phyloP scores from a whole-genome alignment of 2,888 invertebrate genomes.

The Atethmia centrago region DNA sequence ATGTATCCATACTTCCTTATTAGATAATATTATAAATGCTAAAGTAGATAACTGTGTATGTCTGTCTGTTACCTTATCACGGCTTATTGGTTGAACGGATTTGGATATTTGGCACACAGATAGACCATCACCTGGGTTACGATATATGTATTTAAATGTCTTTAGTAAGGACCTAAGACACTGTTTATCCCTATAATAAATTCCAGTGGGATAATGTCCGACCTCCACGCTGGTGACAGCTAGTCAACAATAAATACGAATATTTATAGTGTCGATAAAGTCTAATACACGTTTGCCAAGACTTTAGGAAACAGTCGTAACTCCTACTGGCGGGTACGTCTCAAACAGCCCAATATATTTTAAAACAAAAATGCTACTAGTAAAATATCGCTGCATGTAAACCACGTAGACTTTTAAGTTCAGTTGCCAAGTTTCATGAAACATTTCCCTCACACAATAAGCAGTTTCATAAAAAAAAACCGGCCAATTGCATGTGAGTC shows the following conservation, averaged over 20 bases:
- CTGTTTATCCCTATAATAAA: no score
- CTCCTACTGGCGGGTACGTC: neutral
- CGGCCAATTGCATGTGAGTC: no score
- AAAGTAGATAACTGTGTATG: no score
- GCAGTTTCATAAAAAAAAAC: slow-evolving; percentile 29
- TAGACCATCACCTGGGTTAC: no score
- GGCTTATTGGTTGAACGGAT: no score
- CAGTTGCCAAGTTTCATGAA: slow-evolving; percentile 40
- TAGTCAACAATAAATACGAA: neutral
- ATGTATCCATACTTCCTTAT: neutral
- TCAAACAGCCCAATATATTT: slow-evolving; percentile 1
- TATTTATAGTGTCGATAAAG: neutral
- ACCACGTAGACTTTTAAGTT: slow-evolving; percentile 6
- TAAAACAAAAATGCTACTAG: neutral
- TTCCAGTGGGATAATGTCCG: no score
- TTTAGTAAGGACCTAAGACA: no score
- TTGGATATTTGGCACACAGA: no score
- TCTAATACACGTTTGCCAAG: neutral
- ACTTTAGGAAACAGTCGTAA: neutral
- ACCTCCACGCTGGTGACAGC: no score
- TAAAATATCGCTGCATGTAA: slow-evolving; percentile 2
- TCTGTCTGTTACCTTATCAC: no score
- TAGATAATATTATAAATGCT: no score
- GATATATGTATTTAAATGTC: no score
- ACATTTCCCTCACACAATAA: slow-evolving; percentile 18